Conservation (phyloP, 2,797 vertebrate species). For the Centroberyx gerrardi region DNA sequence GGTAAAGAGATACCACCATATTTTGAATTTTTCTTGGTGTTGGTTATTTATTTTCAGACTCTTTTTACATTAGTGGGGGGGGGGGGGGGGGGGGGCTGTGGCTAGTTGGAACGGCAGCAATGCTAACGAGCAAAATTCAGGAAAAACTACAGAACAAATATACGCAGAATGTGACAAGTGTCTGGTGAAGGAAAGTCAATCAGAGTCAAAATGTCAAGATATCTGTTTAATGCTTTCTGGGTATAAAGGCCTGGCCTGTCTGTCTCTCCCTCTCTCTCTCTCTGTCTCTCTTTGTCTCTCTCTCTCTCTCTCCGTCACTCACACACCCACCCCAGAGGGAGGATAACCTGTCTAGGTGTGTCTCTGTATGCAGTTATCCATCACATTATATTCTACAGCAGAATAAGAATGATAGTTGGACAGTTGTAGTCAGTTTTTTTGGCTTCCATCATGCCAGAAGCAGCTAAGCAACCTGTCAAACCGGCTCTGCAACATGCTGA, state of each 20-base stretch:
- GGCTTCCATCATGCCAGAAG: too few species aligned
- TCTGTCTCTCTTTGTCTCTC: neutral
- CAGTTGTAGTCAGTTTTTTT: too few species aligned
- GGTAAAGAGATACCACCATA: too few species aligned
- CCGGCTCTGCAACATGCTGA: too few species aligned
- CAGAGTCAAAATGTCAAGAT: neutral
- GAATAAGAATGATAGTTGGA: neutral
- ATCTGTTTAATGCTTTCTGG: slow-evolving; percentile 5
- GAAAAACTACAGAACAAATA: too few species aligned
- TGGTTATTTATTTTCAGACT: too few species aligned
- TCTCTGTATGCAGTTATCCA: slow-evolving; percentile 22
- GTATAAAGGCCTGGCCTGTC: neutral
- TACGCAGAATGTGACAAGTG: neutral
- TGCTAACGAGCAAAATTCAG: too few species aligned
- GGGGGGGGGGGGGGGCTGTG: too few species aligned
- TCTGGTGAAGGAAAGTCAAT: neutral
- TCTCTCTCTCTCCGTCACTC: neutral
- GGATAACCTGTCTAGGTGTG: slow-evolving; percentile 76
- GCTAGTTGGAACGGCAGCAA: too few species aligned
- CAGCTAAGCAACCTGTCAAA: too few species aligned
- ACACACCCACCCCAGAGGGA: slow-evolving; percentile 33
- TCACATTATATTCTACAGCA: slow-evolving; percentile 11
- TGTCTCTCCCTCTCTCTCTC: neutral
- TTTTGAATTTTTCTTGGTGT: too few species aligned
- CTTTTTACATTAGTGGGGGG: too few species aligned